Base-by-base conservation (phyloP, 1,140 invertebrate species). In the Matsumurasca onukii region DNA sequence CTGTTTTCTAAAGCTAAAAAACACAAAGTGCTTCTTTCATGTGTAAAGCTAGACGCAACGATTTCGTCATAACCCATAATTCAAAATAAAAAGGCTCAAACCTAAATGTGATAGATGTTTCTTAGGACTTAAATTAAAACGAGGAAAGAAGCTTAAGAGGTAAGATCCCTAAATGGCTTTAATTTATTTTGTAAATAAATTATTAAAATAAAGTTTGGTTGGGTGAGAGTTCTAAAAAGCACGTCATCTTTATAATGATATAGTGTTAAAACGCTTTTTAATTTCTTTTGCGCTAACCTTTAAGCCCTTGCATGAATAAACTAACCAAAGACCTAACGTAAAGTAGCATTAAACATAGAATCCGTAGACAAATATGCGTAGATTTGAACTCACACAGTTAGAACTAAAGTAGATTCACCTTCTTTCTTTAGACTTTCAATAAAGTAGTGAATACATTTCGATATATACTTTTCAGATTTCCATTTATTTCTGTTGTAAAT, bases 171-270 rank as follows among this genome's bases (percentile, higher is more conserved):
- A 2, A 59, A 27, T 59, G 30, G 55, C 25, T 59, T 25, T 27
- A 59, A 59, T 24, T 59, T 27, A 59, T 59, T 59, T 59, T 59
- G 55, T 59, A 59, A 59, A 59, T 59, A 59, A 59, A 27, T 59
- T 59, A 59, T 27, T 24, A 59, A 25, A 27, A 59, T 27, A 59
- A 22, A 13, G 25, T 59, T 59, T 22, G 55, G 30, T 59, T n/a
- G n/a, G n/a, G n/a, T n/a, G n/a, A n/a, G n/a, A n/a, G n/a, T n/a
- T n/a, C n/a, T n/a, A n/a, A n/a, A n/a, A n/a, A n/a, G n/a, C n/a
- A n/a, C n/a, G n/a, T n/a, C n/a, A n/a, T n/a, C n/a, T n/a, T n/a
- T n/a, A n/a, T n/a, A n/a, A n/a, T n/a, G n/a, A n/a, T n/a, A n/a
- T n/a, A n/a, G n/a, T n/a, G 55, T 27, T 59, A 27, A 59, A 39